Base-by-base conservation (phyloP, 1,140 invertebrate species). In the Lysiphlebus fabarum region DNA sequence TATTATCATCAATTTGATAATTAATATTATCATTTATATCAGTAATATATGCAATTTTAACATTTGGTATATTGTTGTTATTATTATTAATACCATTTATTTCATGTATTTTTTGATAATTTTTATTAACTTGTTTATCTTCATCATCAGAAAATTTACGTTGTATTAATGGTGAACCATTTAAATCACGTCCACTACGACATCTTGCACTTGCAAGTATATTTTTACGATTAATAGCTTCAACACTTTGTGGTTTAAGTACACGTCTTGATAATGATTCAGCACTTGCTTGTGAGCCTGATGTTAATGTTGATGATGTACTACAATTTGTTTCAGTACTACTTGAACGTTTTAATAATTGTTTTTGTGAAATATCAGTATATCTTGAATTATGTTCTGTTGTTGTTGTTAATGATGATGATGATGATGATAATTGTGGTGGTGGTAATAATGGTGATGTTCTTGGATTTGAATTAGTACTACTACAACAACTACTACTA, bases 141-240 rank as follows among this genome's bases (percentile, higher is more conserved):
- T 84, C 81, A 8, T 74, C 68, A 9, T 72, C 71, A 11, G 81
- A 79, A 69, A 85, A 84, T 70, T 86, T 86, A 61, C 84, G 79
- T 74, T 87, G 85, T 63, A 88, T 84, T 59, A 88, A 74, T 37
- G 86, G 84, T 45, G 85, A 86, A n/a, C 85, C 85, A 17, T 86
- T 81, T n/a, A 74, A 75, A 75, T 87, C 87, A 69, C 83, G 82
- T 40, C 89, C 91, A 71, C 89, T 92, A 67, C 90, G 84, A 70
- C 87, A 91, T 75, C 90, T 88, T 4, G 91, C 90, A 47, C 89
- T 92, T n/a, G 90, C 88, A 34, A 94, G 76, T 53, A 94, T 91
- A 74, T 93, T 93, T 71, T 91, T 90, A 14, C 91, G 82, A 72
- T 92, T 93, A 43, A 91, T 88, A 5, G 89, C 89, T 73, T 91